phyloP scores from a whole-genome alignment of 2,888 invertebrate genomes.

The Eupithecia abbreviata region DNA sequence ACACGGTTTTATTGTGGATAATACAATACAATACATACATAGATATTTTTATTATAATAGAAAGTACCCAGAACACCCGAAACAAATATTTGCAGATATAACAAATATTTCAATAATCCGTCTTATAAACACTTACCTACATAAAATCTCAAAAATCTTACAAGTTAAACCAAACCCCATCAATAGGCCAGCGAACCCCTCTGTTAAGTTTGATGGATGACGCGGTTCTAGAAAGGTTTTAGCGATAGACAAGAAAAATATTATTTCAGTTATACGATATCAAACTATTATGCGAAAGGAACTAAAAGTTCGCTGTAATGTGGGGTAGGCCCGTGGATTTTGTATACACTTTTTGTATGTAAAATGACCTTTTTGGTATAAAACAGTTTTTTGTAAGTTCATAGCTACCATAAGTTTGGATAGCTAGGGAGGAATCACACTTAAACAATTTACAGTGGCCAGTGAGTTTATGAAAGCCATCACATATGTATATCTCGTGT shows the following conservation, averaged over 20 bases:
- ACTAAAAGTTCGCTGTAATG: neutral
- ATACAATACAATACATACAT: no score
- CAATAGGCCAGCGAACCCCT: conserved; percentile 61
- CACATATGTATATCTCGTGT: neutral
- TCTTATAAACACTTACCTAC: no score
- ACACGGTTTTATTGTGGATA: no score
- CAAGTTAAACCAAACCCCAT: conserved; percentile 44
- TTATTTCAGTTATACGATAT: conserved; percentile 62
- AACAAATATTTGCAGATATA: no score
- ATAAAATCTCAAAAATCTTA: conserved; percentile 4
- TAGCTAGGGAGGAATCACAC: neutral
- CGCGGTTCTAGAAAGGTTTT: conserved; percentile 59
- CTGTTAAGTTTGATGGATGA: conserved; percentile 74
- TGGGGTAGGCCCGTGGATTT: neutral
- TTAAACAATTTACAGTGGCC: neutral
- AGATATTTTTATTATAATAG: no score
- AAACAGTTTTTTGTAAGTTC: neutral
- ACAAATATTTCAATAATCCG: no score
- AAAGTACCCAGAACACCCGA: no score
- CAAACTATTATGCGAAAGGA: conserved; percentile 17
- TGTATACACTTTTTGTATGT: neutral
- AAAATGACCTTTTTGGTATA: neutral
- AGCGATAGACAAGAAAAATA: conserved; percentile 75
- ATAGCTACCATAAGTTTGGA: neutral
- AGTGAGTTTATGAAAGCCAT: neutral